Evolutionary conservation across 2,113 vertebrate genomes (phyloP).

Genomic region (Falco punctatus): DNA sequence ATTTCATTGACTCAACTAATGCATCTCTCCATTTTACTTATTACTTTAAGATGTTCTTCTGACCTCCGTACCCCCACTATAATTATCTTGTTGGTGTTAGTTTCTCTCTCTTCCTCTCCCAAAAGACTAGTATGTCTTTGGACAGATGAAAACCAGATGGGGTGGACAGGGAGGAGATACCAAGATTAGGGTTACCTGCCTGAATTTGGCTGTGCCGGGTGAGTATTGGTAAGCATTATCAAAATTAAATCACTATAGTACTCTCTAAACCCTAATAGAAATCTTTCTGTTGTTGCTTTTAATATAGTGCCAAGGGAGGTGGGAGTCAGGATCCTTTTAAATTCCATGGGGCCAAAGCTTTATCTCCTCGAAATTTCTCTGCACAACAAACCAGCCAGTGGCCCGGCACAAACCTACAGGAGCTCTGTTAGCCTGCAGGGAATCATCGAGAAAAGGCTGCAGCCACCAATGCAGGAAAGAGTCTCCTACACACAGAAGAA

Average conservation of each 20-base stretch:
- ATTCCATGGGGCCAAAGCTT: background rate
- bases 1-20: background rate
- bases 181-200: background rate
- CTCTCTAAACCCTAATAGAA: background rate
- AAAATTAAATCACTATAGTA: background rate
- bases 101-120: background rate
- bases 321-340: background rate
- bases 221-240: background rate
- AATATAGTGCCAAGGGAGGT: background rate
- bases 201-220: background rate
- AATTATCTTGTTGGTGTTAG: background rate
- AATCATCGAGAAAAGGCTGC: background rate
- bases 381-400: background rate
- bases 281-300: background rate
- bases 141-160: background rate
- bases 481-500: background rate
- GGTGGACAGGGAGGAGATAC: background rate
- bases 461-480: background rate
- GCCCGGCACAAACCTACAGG: background rate
- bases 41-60: background rate
- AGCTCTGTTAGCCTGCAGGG: background rate
- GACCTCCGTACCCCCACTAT: background rate
- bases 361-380: background rate
- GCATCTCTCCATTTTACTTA: background rate
- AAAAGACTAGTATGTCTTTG: background rate